A percentile compares a stretch with the other conserved stretches of the same genome.
Conservation (phyloP, 2,797 vertebrate species). For the Argyrosomus regius region DNA sequence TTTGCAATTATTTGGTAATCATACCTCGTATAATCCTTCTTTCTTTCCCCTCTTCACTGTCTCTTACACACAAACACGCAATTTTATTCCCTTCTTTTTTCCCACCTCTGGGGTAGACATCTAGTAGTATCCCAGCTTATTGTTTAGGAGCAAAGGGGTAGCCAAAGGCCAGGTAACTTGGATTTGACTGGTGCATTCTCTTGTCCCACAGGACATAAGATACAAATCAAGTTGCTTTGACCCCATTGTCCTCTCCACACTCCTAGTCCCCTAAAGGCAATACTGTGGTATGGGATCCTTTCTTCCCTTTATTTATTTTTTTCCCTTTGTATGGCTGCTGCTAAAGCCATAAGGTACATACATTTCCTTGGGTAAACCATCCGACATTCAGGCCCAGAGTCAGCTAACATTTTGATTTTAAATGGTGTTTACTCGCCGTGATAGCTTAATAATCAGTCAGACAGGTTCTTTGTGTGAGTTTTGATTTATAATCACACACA, state of each 20-base stretch:
- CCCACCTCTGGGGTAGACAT: constrained; percentile 72
- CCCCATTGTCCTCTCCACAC: constrained; percentile 85
- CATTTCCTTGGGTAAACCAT: constrained; percentile 83
- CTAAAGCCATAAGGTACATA: constrained; percentile 80
- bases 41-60: constrained; percentile 6
- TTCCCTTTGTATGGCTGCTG: constrained; percentile 75
- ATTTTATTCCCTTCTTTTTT: constrained; percentile 47
- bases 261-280: constrained; percentile 81
- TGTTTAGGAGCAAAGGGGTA: constrained; percentile 82
- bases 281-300: constrained; percentile 75
- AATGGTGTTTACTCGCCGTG: constrained; percentile 79
- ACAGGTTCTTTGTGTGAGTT: constrained; percentile 52
- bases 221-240: constrained; percentile 88
- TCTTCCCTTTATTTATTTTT: constrained; percentile 83
- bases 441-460: constrained; percentile 66
- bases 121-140: constrained; percentile 77
- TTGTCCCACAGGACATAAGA: constrained; percentile 81
- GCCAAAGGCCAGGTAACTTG: constrained; percentile 82
- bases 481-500: constrained; percentile 23
- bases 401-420: constrained; percentile 79
- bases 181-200: constrained; percentile 82
- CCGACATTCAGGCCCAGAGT: constrained; percentile 56
- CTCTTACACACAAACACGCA: constrained; percentile 32
- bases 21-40: constrained; percentile 31
- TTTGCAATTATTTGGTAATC: constrained; percentile 33